Evolutionary conservation across 2,797 vertebrate genomes (phyloP), one percentile per base, ranked within the genome.

Genomic region (Sebastes hubbsi): DNA sequence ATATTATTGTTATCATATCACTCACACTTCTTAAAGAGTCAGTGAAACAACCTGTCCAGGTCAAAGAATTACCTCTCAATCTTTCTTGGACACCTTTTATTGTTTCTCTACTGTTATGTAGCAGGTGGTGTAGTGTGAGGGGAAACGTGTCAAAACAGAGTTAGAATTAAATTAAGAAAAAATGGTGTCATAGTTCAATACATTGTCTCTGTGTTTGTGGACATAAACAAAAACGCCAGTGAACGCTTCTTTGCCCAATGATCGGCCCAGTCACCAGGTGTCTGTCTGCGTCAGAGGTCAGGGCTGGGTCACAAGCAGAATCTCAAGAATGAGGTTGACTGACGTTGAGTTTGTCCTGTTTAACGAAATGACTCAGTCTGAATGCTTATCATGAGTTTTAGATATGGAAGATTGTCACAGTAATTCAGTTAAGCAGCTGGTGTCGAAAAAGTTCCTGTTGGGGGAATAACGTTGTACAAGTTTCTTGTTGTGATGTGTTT

Each of bases 251-350:
- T 24, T 10, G 16, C 6, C 22, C 34, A 16, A 8, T 84, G 49
- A 73, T n/a, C n/a, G 0, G n/a, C 30, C 20, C 8, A n/a, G 49
- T 80, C 78, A 81, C 38, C 72, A 56, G 71, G 56, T 78, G 54
- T 55, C 32, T 58, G 58, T 78, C 56, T 65, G 55, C 52, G 20
- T 76, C 78, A 76, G 20, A 65, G 75, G 46, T 80, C 34, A 77
- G 71, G 71, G 71, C 63, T 29, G 42, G 42, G 73, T 72, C 66
- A 34, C 22, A 16, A 10, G n/a, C 61, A 77, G 62, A 75, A 71
- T 82, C 62, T 74, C 16, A 72, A 30, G 52, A 74, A 83, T 81
- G 64, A 84, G 9, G 22, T 59, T 12, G 16, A 73, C 42, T 20
- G 36, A 78, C 5, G 11, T n/a, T 25, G 38, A 22, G 25, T 59